Percentiles rank a stretch among this genome's conserved stretches.
Evolutionary conservation across 2,888 invertebrate genomes (phyloP).

Genomic region (Lasioglossum vierecki): DNA sequence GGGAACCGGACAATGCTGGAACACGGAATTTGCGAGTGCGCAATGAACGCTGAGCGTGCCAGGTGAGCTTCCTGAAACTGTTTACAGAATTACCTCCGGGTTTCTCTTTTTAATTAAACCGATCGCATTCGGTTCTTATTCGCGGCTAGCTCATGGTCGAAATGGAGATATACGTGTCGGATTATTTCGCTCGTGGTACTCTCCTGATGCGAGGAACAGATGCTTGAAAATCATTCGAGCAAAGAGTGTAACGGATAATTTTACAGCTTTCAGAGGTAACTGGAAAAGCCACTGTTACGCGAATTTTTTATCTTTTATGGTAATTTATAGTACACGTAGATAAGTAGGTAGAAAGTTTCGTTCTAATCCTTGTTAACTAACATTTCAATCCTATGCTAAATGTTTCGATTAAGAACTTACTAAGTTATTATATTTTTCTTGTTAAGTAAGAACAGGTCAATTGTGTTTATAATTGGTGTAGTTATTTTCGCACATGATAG

Average conservation of each 20-base stretch:
- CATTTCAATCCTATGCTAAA: no score
- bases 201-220: background rate
- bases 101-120: constrained; percentile 15
- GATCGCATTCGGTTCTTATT: background rate
- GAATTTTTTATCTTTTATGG: background rate
- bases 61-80: constrained; percentile 68
- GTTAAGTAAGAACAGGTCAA: no score
- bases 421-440: no score
- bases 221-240: background rate
- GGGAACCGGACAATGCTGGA: constrained; percentile 67
- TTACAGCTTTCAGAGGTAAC: background rate
- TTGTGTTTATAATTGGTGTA: no score
- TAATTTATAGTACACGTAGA: background rate
- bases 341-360: no score
- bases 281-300: background rate
- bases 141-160: no score
- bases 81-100: background rate
- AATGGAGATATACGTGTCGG: background rate
- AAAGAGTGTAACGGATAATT: background rate
- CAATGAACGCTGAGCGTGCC: constrained; percentile 67
- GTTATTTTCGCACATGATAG: no score
- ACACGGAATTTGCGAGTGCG: constrained; percentile 64
- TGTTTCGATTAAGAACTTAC: no score
- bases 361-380: no score
- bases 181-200: background rate